Evolutionary conservation across 2,113 vertebrate species (phyloP).

Genomic region (Nycticorax nycticorax): DNA sequence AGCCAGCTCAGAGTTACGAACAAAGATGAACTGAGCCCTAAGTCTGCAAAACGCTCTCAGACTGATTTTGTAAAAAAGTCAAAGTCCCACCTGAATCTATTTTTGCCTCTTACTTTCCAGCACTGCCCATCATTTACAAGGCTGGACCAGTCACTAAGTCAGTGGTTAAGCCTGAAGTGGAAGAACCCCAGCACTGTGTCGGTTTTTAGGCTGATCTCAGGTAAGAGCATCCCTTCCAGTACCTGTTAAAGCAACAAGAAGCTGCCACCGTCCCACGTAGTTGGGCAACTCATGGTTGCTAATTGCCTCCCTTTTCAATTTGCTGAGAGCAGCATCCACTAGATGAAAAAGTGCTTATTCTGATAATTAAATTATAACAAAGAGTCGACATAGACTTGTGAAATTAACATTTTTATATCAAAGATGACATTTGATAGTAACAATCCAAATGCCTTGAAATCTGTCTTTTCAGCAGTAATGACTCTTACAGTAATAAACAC

Average conservation of each 20-base stretch:
- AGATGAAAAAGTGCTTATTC: not conserved
- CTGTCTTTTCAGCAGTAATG: not conserved
- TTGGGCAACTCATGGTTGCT: not conserved
- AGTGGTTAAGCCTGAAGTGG: not conserved
- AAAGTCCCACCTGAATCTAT: not conserved
- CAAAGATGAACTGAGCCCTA: not conserved
- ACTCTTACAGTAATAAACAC: not conserved
- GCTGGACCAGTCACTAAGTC: not conserved
- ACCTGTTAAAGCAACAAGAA: not conserved
- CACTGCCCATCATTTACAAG: not conserved
- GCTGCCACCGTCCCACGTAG: not conserved
- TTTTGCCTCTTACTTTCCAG: not conserved
- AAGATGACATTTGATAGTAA: constrained; percentile 16
- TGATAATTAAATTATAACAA: constrained; percentile 22
- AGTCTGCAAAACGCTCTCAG: not conserved
- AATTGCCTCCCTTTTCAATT: not conserved
- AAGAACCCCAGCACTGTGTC: not conserved
- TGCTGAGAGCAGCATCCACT: constrained; percentile 6
- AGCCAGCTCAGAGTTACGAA: not conserved
- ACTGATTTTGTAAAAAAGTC: no score
- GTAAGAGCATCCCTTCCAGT: not conserved
- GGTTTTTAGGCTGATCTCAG: not conserved
- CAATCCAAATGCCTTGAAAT: not conserved
- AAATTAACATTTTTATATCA: constrained; percentile 44
- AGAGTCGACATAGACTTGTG: not conserved